phyloP scores from a whole-genome alignment of 2,797 vertebrate species.

The Harpagifer antarcticus region DNA sequence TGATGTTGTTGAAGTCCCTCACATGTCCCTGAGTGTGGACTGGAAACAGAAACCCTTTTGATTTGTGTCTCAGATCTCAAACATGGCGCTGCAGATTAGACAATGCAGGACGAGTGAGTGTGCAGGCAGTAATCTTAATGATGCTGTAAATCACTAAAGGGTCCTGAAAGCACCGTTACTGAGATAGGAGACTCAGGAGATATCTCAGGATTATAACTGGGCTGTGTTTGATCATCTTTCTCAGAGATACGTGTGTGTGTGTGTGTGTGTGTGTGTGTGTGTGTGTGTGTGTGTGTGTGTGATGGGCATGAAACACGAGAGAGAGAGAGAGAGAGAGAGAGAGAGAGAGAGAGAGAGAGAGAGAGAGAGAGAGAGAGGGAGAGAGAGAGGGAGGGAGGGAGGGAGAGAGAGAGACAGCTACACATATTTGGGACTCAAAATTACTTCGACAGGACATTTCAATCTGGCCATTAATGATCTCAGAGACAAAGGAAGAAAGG shows the following conservation, averaged over 20 bases:
- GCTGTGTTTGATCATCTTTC: constrained; percentile 58
- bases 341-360: background rate
- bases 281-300: background rate
- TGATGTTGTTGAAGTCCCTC: constrained; percentile 27
- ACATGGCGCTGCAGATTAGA: constrained; percentile 44
- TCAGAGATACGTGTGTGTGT: background rate
- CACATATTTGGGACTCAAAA: too few species aligned
- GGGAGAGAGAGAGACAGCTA: too few species aligned
- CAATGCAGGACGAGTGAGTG: constrained; percentile 38
- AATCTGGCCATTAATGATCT: too few species aligned
- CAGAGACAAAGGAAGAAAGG: too few species aligned
- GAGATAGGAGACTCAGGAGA: background rate
- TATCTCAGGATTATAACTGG: background rate
- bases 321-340: constrained; percentile 11
- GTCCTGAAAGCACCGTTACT: background rate
- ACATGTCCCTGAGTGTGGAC: constrained; percentile 1
- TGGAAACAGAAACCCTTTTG: constrained; percentile 32
- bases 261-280: too few species aligned
- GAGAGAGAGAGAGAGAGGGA: constrained; percentile 14
- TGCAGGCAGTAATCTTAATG: constrained; percentile 45
- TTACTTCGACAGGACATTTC: too few species aligned
- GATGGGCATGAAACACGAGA: background rate
- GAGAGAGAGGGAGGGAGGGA: too few species aligned
- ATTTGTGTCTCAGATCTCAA: background rate
- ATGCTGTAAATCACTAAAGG: constrained; percentile 31